Base-by-base conservation (phyloP, 2,113 vertebrate genomes). In the Burhinus oedicnemus region DNA sequence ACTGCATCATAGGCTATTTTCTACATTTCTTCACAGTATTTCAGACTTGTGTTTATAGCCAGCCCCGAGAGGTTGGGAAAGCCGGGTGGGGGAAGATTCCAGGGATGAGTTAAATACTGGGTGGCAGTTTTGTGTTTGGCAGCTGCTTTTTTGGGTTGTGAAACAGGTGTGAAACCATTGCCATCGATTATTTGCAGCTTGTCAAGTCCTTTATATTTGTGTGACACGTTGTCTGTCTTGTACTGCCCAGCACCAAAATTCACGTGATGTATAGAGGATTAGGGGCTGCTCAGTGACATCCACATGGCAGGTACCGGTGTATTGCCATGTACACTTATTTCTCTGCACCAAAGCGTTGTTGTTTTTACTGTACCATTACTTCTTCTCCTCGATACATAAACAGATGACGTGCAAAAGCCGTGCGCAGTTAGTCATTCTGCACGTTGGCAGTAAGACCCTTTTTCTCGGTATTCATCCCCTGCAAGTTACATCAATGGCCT, bases 131-230 rank as follows among this genome's bases (percentile, higher is more conserved):
- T 44, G 58, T 25, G 58, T 47, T 76, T 38, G 91, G 79, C 91
- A 90, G 91, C 68, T 78, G 84, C 23, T 80, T 79, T 90, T 11
- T 45, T 52, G 61, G 70, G 62, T 51, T 7, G 27, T 11, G 78
- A 9, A 61, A 47, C 87, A 97, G 96, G 95, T 97, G 97, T 90
- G 93, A 96, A 91, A 76, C 30, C 40, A 4, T 4, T 32, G 79
- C 52, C 90, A 71, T 20, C 11, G 0, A 11, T 34, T 70, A 58
- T 68, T 66, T 20, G 42, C 84, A 77, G 69, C 54, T 44, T 40
- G 16, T 88, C 84, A 4, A 25, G 66, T 9, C 75, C 51, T 70
- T 12, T 27, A 1, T 17, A 1, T 60, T 57, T 5, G 8, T 15
- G 1, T 1, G 62, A 36, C 49, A 8, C 5, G 0, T 10, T 4